phyloP scores from a whole-genome alignment of 2,888 invertebrate genomes.

The Psylliodes chrysocephalus region DNA sequence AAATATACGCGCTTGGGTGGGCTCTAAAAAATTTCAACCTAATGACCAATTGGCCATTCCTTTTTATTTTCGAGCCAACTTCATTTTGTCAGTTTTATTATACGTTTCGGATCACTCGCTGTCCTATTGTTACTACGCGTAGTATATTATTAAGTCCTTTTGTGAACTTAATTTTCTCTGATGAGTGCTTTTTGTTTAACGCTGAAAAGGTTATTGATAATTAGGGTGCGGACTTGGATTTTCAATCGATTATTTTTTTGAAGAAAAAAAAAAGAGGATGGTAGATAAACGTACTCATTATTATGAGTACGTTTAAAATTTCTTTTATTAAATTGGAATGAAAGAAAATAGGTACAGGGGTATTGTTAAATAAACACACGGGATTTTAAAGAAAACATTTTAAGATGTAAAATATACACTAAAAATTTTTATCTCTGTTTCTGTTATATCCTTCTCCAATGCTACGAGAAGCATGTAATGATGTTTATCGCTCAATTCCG shows the following conservation, averaged over 20 bases:
- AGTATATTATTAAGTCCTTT: slow-evolving; percentile 27
- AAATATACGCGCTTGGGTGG: slow-evolving; percentile 43
- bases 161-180: slow-evolving; percentile 14
- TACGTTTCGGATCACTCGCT: slow-evolving; percentile 33
- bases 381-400: neutral
- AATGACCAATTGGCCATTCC: slow-evolving; percentile 45
- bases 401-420: no score
- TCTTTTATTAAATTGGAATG: neutral
- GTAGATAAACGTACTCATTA: no score
- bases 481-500: no score
- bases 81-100: slow-evolving; percentile 53
- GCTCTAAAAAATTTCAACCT: slow-evolving; percentile 48
- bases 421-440: no score
- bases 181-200: slow-evolving; percentile 11
- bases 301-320: neutral
- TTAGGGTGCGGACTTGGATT: neutral
- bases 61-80: slow-evolving; percentile 39
- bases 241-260: neutral
- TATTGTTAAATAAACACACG: no score
- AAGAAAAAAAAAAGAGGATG: neutral
- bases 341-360: neutral
- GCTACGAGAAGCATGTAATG: no score
- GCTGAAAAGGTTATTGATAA: slow-evolving; percentile 6
- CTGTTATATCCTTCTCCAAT: no score
- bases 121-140: slow-evolving; percentile 32